Conservation (phyloP, 2,888 invertebrate genomes). For the Diachrysia chrysitis region DNA sequence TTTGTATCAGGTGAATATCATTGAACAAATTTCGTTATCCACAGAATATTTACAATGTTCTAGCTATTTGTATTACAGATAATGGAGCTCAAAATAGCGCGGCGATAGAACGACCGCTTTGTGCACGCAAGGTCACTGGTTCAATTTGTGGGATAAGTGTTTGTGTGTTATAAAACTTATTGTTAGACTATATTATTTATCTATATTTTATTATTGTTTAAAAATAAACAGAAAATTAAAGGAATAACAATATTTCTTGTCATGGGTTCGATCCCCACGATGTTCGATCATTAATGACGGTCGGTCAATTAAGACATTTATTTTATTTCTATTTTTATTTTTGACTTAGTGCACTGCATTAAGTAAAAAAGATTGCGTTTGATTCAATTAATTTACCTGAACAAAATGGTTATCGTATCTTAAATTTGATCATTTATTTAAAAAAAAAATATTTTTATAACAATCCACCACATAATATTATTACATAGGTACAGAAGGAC, state of each 20-base stretch:
- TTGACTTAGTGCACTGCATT: no score
- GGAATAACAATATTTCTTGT: no score
- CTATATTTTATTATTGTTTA: background rate
- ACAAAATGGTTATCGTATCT: no score
- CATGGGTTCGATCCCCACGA: slow-evolving; percentile 89
- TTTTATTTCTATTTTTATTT: no score
- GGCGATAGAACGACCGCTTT: background rate
- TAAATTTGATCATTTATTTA: no score
- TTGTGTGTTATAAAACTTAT: background rate
- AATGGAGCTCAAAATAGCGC: background rate
- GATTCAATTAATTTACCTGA: no score
- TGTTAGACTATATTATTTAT: background rate
- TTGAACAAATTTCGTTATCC: background rate
- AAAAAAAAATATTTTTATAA: no score
- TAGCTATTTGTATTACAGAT: background rate
- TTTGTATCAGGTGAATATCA: background rate
- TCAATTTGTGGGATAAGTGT: background rate
- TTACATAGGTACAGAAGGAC: no score
- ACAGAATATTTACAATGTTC: background rate
- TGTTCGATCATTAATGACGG: slow-evolving; percentile 71
- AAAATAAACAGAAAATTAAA: no score
- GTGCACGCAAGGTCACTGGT: background rate
- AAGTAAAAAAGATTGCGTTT: no score
- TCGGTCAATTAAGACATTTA: background rate
- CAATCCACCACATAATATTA: no score